Evolutionary conservation across 1,140 invertebrate species (phyloP).

Genomic region (Caenorhabditis latens): DNA sequence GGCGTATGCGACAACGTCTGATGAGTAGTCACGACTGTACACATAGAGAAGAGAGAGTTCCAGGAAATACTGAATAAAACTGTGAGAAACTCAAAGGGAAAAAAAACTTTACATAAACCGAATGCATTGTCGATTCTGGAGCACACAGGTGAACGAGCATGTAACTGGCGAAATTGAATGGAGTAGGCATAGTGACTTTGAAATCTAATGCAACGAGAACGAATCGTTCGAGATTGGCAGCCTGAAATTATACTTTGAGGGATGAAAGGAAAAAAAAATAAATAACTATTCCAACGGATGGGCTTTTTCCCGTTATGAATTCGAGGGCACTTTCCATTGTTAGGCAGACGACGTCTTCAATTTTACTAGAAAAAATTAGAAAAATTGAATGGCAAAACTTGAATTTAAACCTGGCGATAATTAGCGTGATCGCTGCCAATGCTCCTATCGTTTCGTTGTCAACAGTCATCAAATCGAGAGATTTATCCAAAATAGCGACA

Average conservation of each 20-base stretch:
- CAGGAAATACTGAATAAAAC: conserved; percentile 1
- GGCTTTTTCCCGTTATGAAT: too few species aligned
- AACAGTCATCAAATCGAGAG: not conserved
- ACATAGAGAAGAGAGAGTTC: conserved; percentile 26
- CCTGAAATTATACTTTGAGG: not conserved
- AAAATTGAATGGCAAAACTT: not conserved
- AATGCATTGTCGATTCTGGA: not conserved
- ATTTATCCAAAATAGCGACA: conserved; percentile 15
- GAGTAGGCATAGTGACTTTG: conserved; percentile 22
- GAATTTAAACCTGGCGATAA: not conserved
- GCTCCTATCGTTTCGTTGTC: not conserved
- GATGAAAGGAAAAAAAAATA: not conserved
- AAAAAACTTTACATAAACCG: not conserved
- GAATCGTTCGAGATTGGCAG: not conserved
- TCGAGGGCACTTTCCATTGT: not conserved
- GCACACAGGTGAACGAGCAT: conserved; percentile 15
- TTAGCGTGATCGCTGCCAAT: not conserved
- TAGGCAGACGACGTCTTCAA: conserved; percentile 13
- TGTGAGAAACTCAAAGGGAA: too few species aligned
- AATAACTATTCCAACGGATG: not conserved
- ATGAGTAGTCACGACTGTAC: not conserved
- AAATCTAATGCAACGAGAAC: conserved; percentile 14
- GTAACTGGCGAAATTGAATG: conserved; percentile 18
- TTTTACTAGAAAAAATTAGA: not conserved
- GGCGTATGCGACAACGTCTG: conserved; percentile 11